Evolutionary conservation across 2,888 invertebrate genomes (phyloP).

Genomic region (Cheiracanthium punctorium): DNA sequence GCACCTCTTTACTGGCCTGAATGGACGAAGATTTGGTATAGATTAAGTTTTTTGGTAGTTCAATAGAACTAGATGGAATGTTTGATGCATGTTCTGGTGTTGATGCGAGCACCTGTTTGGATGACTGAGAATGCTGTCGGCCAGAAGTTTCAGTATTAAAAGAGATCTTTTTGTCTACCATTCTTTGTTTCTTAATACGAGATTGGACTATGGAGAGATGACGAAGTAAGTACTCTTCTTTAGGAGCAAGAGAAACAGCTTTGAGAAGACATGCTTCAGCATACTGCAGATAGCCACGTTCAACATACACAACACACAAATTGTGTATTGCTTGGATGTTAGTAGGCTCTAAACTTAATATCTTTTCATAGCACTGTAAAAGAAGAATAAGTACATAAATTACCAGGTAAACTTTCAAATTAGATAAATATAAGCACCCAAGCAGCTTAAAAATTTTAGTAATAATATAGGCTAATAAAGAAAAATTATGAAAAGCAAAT

Average conservation of each 20-base stretch:
- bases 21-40: constrained; percentile 36
- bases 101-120: neutral
- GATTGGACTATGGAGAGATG: constrained; percentile 92
- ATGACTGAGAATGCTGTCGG: neutral
- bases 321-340: constrained; percentile 97
- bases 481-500: too few species aligned
- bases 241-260: constrained; percentile 85
- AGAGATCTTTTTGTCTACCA: neutral
- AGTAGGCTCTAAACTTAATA: constrained; percentile 89
- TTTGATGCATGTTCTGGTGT: neutral
- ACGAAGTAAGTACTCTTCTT: constrained; percentile 91
- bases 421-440: too few species aligned
- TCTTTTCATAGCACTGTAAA: constrained; percentile 89
- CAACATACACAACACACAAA: constrained; percentile 95
- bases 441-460: too few species aligned
- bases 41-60: constrained; percentile 18
- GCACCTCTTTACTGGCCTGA: neutral
- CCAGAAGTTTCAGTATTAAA: neutral
- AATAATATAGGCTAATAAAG: too few species aligned
- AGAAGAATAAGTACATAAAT: neutral
- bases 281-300: constrained; percentile 88
- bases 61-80: constrained; percentile 39
- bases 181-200: constrained; percentile 77
- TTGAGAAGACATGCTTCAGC: constrained; percentile 90
- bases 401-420: neutral